Percentiles rank a stretch among this genome's conserved stretches.
Conservation (phyloP, 92 coral and sea anemone species). For the Palythoa caribaeorum region DNA sequence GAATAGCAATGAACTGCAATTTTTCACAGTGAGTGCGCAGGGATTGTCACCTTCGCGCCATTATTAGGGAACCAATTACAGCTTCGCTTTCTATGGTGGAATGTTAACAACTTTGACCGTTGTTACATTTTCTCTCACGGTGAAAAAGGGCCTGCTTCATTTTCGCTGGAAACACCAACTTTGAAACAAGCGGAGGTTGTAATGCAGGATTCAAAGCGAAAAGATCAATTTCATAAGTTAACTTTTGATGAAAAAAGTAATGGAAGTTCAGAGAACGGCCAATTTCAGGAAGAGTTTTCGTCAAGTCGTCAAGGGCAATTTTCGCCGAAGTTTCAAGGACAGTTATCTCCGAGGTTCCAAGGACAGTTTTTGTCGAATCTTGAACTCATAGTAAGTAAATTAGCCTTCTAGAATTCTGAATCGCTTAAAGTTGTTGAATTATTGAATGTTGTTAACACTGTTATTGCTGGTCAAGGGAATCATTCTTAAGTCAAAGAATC, state of each 20-base stretch:
- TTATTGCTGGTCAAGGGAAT: too few relatives aligned
- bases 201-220: constrained; percentile 14
- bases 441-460: too few relatives aligned
- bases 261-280: background rate
- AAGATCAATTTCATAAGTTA: background rate
- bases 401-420: background rate
- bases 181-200: background rate
- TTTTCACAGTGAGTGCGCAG: too few relatives aligned
- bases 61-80: background rate
- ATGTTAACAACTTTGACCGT: background rate
- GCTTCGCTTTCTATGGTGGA: background rate
- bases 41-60: background rate
- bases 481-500: too few relatives aligned
- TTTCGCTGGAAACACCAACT: background rate
- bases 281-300: background rate
- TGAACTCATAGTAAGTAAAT: background rate
- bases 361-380: constrained; percentile 11
- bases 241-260: background rate
- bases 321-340: background rate
- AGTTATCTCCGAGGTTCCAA: background rate
- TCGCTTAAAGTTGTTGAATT: too few relatives aligned
- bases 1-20: too few relatives aligned
- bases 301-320: background rate
- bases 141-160: background rate
- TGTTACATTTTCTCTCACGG: background rate